phyloP scores from a whole-genome alignment of 2,888 invertebrate species.

The Pristionchus maxplancki region DNA sequence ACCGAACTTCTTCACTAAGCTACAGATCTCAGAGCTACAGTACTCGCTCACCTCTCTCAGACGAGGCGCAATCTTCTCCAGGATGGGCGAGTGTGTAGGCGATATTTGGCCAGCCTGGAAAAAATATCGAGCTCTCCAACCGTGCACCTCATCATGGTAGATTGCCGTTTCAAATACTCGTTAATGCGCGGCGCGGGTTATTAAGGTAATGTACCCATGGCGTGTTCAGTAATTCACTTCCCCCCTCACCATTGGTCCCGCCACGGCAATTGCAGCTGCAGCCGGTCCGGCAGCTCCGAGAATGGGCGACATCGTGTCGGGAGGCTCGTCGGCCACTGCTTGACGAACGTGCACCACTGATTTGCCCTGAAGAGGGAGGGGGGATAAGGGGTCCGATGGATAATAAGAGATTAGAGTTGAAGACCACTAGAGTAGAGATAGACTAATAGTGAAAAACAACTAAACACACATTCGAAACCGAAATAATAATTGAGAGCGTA shows the following conservation, averaged over 20 bases:
- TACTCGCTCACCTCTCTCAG: neutral
- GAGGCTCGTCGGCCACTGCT: slow-evolving; percentile 21
- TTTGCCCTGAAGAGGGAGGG: slow-evolving; percentile 32
- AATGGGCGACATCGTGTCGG: slow-evolving; percentile 7
- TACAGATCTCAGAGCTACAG: neutral
- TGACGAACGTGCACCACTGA: slow-evolving; percentile 45
- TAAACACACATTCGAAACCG: too few species aligned
- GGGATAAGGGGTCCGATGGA: neutral
- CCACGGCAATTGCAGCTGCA: slow-evolving; percentile 5
- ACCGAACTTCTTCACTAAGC: neutral
- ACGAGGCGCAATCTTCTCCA: too few species aligned
- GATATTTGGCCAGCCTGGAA: neutral
- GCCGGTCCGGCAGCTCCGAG: slow-evolving; percentile 18
- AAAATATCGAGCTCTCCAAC: too few species aligned
- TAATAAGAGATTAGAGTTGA: neutral
- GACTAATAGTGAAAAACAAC: too few species aligned
- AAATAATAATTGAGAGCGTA: neutral
- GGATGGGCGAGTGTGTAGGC: neutral
- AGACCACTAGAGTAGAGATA: too few species aligned
- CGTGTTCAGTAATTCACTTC: too few species aligned
- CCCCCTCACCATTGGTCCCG: slow-evolving; percentile 18
- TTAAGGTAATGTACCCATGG: too few species aligned
- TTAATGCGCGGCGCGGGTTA: too few species aligned
- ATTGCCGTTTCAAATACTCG: too few species aligned
- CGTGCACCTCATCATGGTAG: too few species aligned